A percentile compares a stretch with the other conserved stretches of the same genome.
Conservation (phyloP, 1,140 invertebrate genomes). For the Panulirus ornatus region DNA sequence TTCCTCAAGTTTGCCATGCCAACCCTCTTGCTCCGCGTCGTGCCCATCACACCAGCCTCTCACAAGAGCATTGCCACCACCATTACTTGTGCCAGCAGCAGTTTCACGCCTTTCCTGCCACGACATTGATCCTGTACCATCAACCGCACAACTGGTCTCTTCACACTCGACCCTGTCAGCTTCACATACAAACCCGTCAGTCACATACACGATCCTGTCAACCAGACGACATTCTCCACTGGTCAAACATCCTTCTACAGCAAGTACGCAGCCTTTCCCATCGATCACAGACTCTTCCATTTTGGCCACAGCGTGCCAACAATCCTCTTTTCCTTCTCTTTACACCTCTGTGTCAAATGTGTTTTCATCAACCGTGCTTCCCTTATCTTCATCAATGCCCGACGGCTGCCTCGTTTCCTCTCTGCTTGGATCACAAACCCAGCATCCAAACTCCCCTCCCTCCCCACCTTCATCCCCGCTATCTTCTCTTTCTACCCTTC, state of each 20-base stretch:
- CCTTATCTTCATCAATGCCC: background rate
- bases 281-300: background rate
- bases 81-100: background rate
- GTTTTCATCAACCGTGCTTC: background rate
- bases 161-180: background rate
- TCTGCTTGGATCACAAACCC: background rate
- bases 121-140: too few species aligned
- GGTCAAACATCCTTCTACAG: background rate
- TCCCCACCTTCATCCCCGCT: slow-evolving; percentile 20
- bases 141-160: slow-evolving; percentile 26
- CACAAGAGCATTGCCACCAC: too few species aligned
- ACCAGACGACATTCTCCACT: background rate
- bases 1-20: background rate
- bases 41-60: background rate
- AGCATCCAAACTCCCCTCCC: slow-evolving; percentile 36
- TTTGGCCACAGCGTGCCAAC: too few species aligned
- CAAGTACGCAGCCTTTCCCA: background rate
- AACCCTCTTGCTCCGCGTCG: background rate
- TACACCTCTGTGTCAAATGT: background rate
- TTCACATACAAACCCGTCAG: background rate
- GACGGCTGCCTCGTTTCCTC: background rate
- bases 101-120: background rate
- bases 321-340: slow-evolving; percentile 4
- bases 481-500: background rate
- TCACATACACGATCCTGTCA: background rate